Conservation (phyloP, 2,113 vertebrate species). For the Tachuris rubrigastra region DNA sequence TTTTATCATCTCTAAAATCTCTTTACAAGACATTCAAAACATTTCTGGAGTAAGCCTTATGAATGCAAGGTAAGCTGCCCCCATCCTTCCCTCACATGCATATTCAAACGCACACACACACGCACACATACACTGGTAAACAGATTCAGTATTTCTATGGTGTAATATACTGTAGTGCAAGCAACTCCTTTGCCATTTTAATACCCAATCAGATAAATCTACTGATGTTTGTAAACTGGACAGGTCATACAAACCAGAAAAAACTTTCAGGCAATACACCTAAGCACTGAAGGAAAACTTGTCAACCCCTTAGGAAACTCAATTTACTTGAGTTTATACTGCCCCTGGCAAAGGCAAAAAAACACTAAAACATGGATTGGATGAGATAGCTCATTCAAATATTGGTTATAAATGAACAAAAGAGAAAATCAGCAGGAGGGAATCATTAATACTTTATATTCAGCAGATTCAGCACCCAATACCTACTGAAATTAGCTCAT, state of each 20-base stretch:
- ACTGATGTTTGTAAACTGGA: not conserved
- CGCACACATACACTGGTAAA: rapidly evolving
- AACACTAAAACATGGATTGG: not conserved
- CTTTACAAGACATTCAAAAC: not conserved
- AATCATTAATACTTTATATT: not conserved
- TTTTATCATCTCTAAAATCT: not conserved
- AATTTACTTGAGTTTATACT: not conserved
- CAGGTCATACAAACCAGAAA: not conserved
- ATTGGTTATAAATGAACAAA: not conserved
- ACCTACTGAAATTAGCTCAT: not conserved
- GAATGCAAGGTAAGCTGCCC: not conserved
- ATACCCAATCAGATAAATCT: not conserved
- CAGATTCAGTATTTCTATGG: rapidly evolving
- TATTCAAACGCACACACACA: not conserved
- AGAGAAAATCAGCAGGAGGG: not conserved
- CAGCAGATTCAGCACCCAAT: not conserved
- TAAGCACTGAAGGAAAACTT: not conserved
- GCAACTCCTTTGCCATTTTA: not conserved
- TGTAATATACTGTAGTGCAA: not conserved
- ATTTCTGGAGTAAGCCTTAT: not conserved
- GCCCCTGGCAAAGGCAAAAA: not conserved
- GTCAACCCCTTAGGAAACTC: not conserved
- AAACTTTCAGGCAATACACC: not conserved
- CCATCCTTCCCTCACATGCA: not conserved
- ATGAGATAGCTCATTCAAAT: not conserved